Base-by-base conservation (phyloP, 2,888 invertebrate genomes). In the Torymus aiolomorphi region DNA sequence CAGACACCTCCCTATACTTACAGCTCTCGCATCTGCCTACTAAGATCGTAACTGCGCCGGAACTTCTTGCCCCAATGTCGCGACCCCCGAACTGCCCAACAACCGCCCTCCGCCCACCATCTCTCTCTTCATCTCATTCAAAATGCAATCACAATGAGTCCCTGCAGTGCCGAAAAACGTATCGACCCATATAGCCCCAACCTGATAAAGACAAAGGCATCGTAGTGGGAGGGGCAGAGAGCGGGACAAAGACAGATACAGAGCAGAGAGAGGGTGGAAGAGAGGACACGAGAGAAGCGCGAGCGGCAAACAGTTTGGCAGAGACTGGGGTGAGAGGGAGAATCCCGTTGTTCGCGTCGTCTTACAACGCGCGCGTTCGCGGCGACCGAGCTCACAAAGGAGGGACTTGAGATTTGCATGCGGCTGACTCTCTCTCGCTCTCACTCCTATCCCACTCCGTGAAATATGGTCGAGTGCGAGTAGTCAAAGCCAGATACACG, bases 401-500 rank as follows among this genome's bases (percentile, higher is more conserved):
- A 54, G 51, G 49, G 76, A 72, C 76, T 80, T 71, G 80, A 80
- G 73, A 73, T 77, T 80, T 69, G 80, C 80, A 76, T 75, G 80
- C 71, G 80, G 71, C 76, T 66, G 71, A 74, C 73, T 78, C 57
- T 18, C 24, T 67, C 31, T 18, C 42, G 73, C 74, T 13, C 59
- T 14, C 71, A 20, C 31, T 49, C 72, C 12, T 16, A 14, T 31
- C 67, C 31, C 13, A 49, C 72, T 31, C 11, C 57, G 49, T 71
- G 67, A 77, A 73, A 72, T 73, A 80, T 73, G 73, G 59, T 73
- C 61, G 71, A 63, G 66, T 57, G 76, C 72, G 67, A 76, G 71
- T 80, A 80, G 80, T 80, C 80, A 80, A 80, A 80, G 80, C 73
- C 80, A 80, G 76, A 72, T 61, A 66, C 63, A 52, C 62, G 62